Percentiles rank a stretch among this genome's conserved stretches.
phyloP scores from a whole-genome alignment of 2,888 invertebrate species.

The Amphimallon solstitiale region DNA sequence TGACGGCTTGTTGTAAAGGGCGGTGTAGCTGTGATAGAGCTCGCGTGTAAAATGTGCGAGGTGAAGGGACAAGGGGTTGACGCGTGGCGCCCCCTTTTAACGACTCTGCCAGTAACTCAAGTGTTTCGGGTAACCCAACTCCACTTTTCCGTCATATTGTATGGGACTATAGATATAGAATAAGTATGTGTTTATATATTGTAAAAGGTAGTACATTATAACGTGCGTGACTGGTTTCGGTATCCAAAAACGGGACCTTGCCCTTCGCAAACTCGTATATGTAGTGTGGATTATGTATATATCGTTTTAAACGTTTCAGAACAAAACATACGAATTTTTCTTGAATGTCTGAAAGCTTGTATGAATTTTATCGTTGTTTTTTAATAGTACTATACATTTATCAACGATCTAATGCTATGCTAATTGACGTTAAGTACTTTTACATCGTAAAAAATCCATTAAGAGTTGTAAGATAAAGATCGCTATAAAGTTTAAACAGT shows the following conservation, averaged over 20 bases:
- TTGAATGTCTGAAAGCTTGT: too few relatives aligned
- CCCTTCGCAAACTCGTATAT: not conserved
- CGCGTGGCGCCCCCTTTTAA: slow-evolving; percentile 41
- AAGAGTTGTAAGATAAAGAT: too few relatives aligned
- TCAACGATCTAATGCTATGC: too few relatives aligned
- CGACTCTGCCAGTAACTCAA: slow-evolving; percentile 24
- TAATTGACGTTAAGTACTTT: too few relatives aligned
- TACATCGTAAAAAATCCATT: too few relatives aligned
- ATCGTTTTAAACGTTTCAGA: not conserved
- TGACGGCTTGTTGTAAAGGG: slow-evolving; percentile 38
- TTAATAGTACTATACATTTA: too few relatives aligned
- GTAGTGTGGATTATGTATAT: not conserved
- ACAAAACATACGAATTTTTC: too few relatives aligned
- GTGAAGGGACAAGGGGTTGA: too few relatives aligned
- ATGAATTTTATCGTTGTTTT: too few relatives aligned
- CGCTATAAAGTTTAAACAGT: too few relatives aligned
- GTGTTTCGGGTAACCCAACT: not conserved
- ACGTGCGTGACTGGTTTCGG: slow-evolving; percentile 2
- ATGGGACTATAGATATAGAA: not conserved
- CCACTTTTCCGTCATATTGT: slow-evolving; percentile 8
- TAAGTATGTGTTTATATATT: not conserved
- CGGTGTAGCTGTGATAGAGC: slow-evolving; percentile 11
- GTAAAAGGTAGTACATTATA: slow-evolving; percentile 1
- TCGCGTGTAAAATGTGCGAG: slow-evolving; percentile 45
- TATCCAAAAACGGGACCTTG: slow-evolving; percentile 24